Percentiles rank a stretch among this genome's conserved stretches.
These are phyloP conservation scores for Lepidonotus clava DNA, from an alignment of 2,888 invertebrate species.

Conservation along the genomic window DNA sequence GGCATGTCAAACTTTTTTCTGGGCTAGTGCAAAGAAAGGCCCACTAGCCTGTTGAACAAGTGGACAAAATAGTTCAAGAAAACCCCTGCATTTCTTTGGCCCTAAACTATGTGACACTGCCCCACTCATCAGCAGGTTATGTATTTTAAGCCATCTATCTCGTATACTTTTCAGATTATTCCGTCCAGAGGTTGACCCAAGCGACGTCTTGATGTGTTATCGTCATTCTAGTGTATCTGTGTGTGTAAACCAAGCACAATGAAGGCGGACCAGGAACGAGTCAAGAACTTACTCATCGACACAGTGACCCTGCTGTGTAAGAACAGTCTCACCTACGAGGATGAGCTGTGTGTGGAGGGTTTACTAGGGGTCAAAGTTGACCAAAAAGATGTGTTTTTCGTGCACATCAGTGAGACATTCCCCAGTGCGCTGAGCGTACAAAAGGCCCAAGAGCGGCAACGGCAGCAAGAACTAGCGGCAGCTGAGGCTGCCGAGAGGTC, in stretches of 20 bases:
- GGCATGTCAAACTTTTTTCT: too few relatives aligned
- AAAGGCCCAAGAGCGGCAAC: constrained; percentile 7
- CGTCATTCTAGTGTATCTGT: background rate
- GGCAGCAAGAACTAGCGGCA: too few relatives aligned
- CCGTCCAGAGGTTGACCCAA: background rate
- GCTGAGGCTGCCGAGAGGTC: background rate
- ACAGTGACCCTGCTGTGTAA: constrained; percentile 62
- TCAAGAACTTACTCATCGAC: constrained; percentile 59
- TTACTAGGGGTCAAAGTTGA: constrained; percentile 61
- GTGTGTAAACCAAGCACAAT: constrained; percentile 52
- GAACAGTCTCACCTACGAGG: constrained; percentile 60
- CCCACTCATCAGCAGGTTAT: too few relatives aligned
- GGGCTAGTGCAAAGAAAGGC: background rate
- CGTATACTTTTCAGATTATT: background rate
- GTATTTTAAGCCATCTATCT: too few relatives aligned
- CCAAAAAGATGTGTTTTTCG: constrained; percentile 61
- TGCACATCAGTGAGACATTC: constrained; percentile 61
- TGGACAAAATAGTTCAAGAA: too few relatives aligned
- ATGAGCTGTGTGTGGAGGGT: constrained; percentile 59
- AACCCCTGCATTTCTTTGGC: too few relatives aligned
- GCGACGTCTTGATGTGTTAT: background rate
- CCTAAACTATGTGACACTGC: too few relatives aligned
- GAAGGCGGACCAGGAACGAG: constrained; percentile 62
- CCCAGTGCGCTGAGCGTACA: constrained; percentile 34
- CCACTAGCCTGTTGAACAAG: background rate